These are phyloP conservation scores for Hyperoplus immaculatus DNA, from an alignment of 2,797 vertebrate species.

Conservation along the genomic window DNA sequence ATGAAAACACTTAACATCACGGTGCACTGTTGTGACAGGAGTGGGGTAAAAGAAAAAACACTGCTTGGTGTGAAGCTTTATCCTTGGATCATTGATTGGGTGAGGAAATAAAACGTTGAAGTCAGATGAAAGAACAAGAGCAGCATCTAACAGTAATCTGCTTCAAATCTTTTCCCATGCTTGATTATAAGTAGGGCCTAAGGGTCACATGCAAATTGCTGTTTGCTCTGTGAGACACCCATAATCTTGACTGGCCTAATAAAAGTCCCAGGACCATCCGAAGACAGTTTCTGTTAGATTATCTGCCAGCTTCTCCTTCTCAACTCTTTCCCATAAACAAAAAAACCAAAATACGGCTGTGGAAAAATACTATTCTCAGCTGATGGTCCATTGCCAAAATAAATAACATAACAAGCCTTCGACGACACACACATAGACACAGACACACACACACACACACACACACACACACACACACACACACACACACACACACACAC, in stretches of 20 bases:
- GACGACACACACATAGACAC: slow-evolving; percentile 20
- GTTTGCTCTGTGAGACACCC: slow-evolving; percentile 36
- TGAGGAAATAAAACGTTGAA: background rate
- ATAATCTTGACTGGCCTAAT: slow-evolving; percentile 45
- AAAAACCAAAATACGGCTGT: slow-evolving; percentile 56
- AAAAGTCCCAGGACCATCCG: slow-evolving; percentile 34
- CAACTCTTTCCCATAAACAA: slow-evolving; percentile 47
- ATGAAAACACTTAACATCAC: slow-evolving; percentile 37
- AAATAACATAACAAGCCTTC: slow-evolving; percentile 75
- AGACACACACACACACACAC: no score
- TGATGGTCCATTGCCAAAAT: slow-evolving; percentile 63
- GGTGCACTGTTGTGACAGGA: slow-evolving; percentile 16
- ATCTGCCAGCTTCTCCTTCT: slow-evolving; percentile 63
- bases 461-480: no score
- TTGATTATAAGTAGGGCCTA: background rate
- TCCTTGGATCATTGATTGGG: background rate
- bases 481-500: no score
- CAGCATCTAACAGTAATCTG: slow-evolving; percentile 5
- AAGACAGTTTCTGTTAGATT: slow-evolving; percentile 51
- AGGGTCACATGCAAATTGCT: background rate
- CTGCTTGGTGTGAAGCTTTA: background rate
- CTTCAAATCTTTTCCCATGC: slow-evolving; percentile 43
- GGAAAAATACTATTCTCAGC: slow-evolving; percentile 76
- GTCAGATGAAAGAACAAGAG: background rate
- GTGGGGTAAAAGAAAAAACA: slow-evolving; percentile 2